Conservation (phyloP, 1,140 invertebrate genomes). For the Microplitis mediator region DNA sequence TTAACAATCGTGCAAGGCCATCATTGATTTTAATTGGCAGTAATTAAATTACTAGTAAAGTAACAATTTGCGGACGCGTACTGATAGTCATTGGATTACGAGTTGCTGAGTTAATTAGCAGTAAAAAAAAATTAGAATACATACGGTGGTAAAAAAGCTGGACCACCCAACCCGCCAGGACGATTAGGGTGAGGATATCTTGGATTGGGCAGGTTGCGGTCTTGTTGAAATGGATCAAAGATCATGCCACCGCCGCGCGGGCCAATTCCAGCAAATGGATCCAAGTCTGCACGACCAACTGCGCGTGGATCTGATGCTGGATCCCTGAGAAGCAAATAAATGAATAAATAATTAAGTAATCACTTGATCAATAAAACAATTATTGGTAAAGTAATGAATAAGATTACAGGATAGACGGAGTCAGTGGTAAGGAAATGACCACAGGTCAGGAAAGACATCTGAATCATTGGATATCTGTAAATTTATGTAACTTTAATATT, state of each 20-base stretch:
- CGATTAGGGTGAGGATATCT: constrained; percentile 36
- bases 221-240: constrained; percentile 69
- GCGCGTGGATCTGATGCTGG: constrained; percentile 53
- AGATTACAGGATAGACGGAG: background rate
- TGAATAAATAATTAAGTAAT: background rate
- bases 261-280: constrained; percentile 68
- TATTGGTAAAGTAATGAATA: background rate
- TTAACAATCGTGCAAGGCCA: no score
- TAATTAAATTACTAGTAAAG: no score
- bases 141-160: constrained; percentile 66
- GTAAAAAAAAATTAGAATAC: constrained; percentile 25
- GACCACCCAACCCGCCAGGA: constrained; percentile 62
- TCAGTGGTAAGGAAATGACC: constrained; percentile 8
- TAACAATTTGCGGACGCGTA: no score
- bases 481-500: background rate
- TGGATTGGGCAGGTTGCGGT: background rate
- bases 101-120: constrained; percentile 17
- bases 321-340: constrained; percentile 28
- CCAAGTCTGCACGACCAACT: constrained; percentile 73
- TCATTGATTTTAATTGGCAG: no score
- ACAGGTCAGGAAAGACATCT: background rate
- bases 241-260: constrained; percentile 70
- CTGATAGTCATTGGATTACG: background rate
- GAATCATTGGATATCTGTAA: constrained; percentile 19
- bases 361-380: no score